These are phyloP conservation scores for Oncorhynchus keta DNA, from an alignment of 2,113 vertebrate genomes.

Conservation along the genomic window DNA sequence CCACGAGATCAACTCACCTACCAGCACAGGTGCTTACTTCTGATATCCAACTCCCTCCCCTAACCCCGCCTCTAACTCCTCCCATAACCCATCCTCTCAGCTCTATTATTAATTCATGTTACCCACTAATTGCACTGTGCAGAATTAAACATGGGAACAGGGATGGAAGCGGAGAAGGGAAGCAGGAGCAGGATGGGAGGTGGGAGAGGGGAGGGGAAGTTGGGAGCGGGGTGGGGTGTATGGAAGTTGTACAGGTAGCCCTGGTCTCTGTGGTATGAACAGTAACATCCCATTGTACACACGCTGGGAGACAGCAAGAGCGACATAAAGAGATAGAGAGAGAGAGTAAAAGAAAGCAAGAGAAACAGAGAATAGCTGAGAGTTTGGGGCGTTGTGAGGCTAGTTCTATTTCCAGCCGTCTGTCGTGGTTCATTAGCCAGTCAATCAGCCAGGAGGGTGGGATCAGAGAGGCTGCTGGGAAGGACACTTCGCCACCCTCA, in stretches of 20 bases:
- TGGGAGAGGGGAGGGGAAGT: constrained; percentile 12
- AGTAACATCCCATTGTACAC: constrained; percentile 54
- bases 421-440: constrained; percentile 77
- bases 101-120: constrained; percentile 60
- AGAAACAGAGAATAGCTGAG: constrained; percentile 39
- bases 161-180: background rate
- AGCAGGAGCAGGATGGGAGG: constrained; percentile 1
- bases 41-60: no score
- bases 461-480: constrained; percentile 75
- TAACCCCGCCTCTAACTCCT: no score
- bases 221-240: background rate
- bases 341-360: constrained; percentile 33
- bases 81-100: no score
- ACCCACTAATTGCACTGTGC: constrained; percentile 46
- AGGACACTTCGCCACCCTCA: constrained; percentile 66
- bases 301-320: constrained; percentile 20
- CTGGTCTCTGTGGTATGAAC: constrained; percentile 46
- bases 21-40: constrained; percentile 88
- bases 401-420: constrained; percentile 71
- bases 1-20: constrained; percentile 98
- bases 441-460: constrained; percentile 76
- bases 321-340: constrained; percentile 8
- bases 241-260: constrained; percentile 50
- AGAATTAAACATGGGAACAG: constrained; percentile 54
- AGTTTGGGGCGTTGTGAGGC: constrained; percentile 57